Percentiles rank a stretch among this genome's conserved stretches.
These are phyloP conservation scores for Chironomus striatipennis DNA, from an alignment of 1,140 invertebrate genomes.

Conservation along the genomic window DNA sequence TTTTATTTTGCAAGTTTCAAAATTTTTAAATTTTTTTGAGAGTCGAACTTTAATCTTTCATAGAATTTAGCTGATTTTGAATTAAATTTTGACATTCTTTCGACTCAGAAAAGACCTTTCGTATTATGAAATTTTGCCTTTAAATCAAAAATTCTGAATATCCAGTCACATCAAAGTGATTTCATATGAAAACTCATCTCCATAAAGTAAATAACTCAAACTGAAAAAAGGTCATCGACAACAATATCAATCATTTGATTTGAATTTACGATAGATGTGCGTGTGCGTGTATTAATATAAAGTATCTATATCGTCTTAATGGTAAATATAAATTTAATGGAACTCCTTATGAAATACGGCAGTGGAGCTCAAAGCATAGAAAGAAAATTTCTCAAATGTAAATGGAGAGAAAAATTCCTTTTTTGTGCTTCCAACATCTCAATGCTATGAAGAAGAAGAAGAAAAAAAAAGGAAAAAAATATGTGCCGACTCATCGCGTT, in stretches of 20 bases:
- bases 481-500: conserved; percentile 1
- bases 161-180: too few relatives aligned
- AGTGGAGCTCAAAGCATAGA: background rate
- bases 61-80: too few relatives aligned
- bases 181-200: too few relatives aligned
- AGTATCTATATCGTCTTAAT: background rate
- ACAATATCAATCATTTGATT: background rate
- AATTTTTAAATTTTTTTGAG: too few relatives aligned
- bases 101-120: too few relatives aligned
- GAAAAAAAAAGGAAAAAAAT: background rate
- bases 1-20: too few relatives aligned
- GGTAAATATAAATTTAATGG: background rate
- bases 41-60: too few relatives aligned
- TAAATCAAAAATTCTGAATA: too few relatives aligned
- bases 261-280: background rate
- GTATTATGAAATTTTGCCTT: too few relatives aligned
- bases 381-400: too few relatives aligned
- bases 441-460: background rate
- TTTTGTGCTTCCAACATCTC: background rate
- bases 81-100: too few relatives aligned
- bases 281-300: background rate
- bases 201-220: too few relatives aligned
- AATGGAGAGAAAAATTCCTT: background rate
- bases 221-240: background rate
- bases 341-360: background rate